These are phyloP conservation scores for Aldabrachelys gigantea DNA, from an alignment of 2,113 vertebrate species.

Conservation along the genomic window DNA sequence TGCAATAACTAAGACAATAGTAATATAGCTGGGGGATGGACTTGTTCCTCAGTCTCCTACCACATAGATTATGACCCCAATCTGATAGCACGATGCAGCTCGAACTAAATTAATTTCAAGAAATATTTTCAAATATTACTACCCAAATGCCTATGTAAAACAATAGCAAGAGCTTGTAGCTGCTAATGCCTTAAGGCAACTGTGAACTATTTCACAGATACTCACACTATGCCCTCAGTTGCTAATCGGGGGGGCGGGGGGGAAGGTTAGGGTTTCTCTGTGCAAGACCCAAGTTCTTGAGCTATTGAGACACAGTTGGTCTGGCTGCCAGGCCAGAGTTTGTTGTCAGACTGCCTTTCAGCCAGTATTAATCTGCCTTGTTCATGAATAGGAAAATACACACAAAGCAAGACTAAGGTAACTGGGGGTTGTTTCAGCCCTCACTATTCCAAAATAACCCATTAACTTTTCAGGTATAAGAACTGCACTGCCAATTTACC, in stretches of 20 bases:
- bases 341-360: neutral
- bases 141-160: neutral
- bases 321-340: neutral
- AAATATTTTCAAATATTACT: neutral
- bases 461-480: neutral
- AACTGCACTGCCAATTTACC: neutral
- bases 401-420: neutral
- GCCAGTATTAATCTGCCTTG: neutral
- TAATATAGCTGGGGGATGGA: neutral
- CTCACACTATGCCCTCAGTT: neutral
- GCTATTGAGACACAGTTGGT: neutral
- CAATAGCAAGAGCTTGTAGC: neutral
- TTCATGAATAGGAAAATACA: neutral
- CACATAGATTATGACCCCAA: neutral
- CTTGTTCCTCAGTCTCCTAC: neutral
- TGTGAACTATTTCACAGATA: neutral
- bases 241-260: neutral
- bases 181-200: neutral
- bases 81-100: neutral
- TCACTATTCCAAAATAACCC: neutral
- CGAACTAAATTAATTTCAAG: neutral
- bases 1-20: neutral
- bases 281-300: neutral
- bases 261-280: neutral
- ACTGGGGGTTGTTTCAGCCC: neutral